Evolutionary conservation across 2,113 vertebrate genomes (phyloP).

Genomic region (Callipepla squamata): DNA sequence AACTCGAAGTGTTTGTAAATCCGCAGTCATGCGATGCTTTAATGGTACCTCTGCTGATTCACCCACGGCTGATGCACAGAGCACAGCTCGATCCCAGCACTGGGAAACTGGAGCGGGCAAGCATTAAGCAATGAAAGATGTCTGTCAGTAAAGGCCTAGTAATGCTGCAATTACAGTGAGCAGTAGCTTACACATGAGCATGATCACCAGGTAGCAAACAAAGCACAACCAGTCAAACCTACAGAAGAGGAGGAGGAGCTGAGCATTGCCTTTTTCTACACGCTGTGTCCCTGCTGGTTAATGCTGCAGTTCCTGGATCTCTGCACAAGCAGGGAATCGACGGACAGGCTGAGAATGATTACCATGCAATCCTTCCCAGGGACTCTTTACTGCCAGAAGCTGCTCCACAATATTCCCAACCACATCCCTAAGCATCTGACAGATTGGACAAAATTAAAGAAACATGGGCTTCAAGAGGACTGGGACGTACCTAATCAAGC

Average conservation of each 20-base stretch:
- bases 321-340: neutral
- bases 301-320: neutral
- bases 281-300: neutral
- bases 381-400: neutral
- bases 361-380: neutral
- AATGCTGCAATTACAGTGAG: neutral
- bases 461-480: neutral
- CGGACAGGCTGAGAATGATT: neutral
- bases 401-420: neutral
- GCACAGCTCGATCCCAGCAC: neutral
- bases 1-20: neutral
- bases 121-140: neutral
- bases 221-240: neutral
- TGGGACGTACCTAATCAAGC: neutral
- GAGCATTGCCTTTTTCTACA: neutral
- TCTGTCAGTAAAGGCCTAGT: neutral
- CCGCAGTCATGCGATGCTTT: neutral
- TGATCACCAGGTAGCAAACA: neutral
- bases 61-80: neutral
- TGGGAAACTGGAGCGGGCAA: neutral
- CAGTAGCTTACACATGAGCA: neutral
- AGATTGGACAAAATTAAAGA: conserved; percentile 4
- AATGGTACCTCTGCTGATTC: neutral
- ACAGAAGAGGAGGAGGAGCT: neutral
- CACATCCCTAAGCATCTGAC: neutral